Conservation (phyloP, 2,888 invertebrate genomes). For the Saturnia japonica region DNA sequence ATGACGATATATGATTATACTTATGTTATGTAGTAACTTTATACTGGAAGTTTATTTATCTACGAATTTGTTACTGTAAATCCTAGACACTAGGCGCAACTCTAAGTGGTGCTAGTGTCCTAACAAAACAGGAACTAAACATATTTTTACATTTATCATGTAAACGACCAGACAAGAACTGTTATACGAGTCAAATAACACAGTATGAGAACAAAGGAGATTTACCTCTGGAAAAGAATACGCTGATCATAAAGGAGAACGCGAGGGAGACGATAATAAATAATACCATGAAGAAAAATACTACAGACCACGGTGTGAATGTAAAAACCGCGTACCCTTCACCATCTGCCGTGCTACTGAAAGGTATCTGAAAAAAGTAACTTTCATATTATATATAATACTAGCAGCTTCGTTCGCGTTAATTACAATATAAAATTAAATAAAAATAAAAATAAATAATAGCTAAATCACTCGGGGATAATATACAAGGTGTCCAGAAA, state of each 20-base stretch:
- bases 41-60: too few species aligned
- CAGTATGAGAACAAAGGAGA: neutral
- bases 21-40: too few species aligned
- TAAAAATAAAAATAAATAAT: too few species aligned
- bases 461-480: too few species aligned
- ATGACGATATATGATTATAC: too few species aligned
- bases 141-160: neutral
- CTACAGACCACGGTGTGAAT: constrained; percentile 83
- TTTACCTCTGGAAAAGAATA: constrained; percentile 90
- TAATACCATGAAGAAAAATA: constrained; percentile 87
- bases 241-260: constrained; percentile 90
- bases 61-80: neutral
- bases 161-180: neutral
- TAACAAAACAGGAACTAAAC: constrained; percentile 20
- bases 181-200: neutral
- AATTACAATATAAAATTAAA: too few species aligned
- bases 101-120: neutral
- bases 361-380: constrained; percentile 69
- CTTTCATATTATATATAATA: too few species aligned
- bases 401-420: too few species aligned
- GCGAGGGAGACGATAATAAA: constrained; percentile 87
- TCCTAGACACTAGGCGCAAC: neutral
- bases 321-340: constrained; percentile 84
- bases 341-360: constrained; percentile 66
- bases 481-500: too few species aligned